phyloP scores from a whole-genome alignment of 64 coral and sea anemone species.

The Catalaphyllia jardinei region DNA sequence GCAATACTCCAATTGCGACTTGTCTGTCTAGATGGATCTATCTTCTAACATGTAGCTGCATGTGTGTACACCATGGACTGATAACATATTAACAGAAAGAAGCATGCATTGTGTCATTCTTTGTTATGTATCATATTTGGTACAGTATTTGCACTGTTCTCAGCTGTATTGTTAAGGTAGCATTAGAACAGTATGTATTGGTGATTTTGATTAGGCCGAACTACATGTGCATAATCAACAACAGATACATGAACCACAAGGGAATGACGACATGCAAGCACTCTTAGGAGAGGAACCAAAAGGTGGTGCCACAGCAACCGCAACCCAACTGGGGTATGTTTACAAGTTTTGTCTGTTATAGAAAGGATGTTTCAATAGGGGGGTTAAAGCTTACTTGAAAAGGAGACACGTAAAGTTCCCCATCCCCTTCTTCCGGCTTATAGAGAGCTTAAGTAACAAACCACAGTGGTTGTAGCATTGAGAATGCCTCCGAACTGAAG shows the following conservation, averaged over 20 bases:
- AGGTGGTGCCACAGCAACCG: slow-evolving; percentile 21
- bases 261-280: slow-evolving; percentile 75
- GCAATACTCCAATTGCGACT: too few species aligned
- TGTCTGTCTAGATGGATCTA: too few species aligned
- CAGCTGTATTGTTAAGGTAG: not conserved
- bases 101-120: too few species aligned
- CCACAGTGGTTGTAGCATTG: too few species aligned
- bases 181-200: slow-evolving; percentile 55
- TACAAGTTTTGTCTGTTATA: not conserved
- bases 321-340: slow-evolving; percentile 88
- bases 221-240: slow-evolving; percentile 94
- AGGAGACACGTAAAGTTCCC: not conserved
- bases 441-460: too few species aligned
- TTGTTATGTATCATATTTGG: not conserved
- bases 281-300: slow-evolving; percentile 83
- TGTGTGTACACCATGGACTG: too few species aligned
- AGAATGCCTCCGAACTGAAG: too few species aligned
- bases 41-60: too few species aligned
- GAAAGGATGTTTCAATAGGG: too few species aligned
- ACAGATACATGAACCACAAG: slow-evolving; percentile 91
- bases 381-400: not conserved
- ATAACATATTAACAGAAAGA: too few species aligned
- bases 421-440: too few species aligned
- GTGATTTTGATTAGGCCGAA: slow-evolving; percentile 90
- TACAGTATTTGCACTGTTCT: not conserved